Conservation (phyloP, 2,888 invertebrate genomes). For the Operophtera brumata region DNA sequence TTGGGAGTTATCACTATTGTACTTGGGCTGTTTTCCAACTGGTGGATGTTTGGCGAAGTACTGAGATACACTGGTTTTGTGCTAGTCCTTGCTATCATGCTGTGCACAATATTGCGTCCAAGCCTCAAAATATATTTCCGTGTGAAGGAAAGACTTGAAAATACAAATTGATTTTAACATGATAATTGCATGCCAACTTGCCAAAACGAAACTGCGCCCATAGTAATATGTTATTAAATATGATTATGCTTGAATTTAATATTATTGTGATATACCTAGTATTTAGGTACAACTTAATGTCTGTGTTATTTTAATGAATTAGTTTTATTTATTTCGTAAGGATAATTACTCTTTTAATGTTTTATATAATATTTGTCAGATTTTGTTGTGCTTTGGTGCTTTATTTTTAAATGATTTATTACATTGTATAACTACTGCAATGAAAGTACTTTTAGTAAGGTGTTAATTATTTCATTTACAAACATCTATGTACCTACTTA, state of each 20-base stretch:
- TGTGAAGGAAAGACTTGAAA: constrained; percentile 68
- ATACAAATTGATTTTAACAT: constrained; percentile 30
- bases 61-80: constrained; percentile 58
- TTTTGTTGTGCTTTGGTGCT: too few species aligned
- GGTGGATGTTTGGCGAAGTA: constrained; percentile 68
- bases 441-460: too few species aligned
- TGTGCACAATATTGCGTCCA: constrained; percentile 68
- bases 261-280: not conserved
- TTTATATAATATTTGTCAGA: too few species aligned
- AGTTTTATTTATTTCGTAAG: too few species aligned
- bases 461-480: too few species aligned
- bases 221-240: not conserved
- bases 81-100: constrained; percentile 58
- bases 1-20: constrained; percentile 67
- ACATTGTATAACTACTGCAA: too few species aligned
- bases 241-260: not conserved
- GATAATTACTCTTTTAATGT: too few species aligned
- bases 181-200: constrained; percentile 1
- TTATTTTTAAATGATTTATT: too few species aligned
- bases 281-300: not conserved
- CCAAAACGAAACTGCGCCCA: not conserved
- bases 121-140: constrained; percentile 72
- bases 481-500: too few species aligned
- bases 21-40: constrained; percentile 63
- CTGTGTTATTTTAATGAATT: not conserved